Conservation (phyloP, 2,888 invertebrate genomes). For the Rotaria sp. region DNA sequence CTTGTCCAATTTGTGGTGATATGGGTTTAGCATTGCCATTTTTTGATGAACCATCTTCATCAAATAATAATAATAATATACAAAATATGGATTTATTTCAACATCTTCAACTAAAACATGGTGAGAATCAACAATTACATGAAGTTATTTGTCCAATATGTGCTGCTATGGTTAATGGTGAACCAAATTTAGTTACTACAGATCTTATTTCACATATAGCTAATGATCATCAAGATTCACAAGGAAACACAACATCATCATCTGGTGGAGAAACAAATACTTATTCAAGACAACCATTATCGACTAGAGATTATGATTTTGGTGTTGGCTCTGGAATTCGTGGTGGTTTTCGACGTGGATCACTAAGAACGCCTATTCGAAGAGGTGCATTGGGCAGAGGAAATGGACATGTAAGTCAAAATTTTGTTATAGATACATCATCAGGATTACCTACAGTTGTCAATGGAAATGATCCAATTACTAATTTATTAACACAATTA, state of each 20-base stretch:
- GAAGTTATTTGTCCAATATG: conserved; percentile 80
- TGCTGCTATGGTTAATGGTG: conserved; percentile 80
- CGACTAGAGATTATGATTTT: conserved; percentile 1
- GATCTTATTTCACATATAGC: conserved; percentile 93
- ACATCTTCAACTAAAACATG: conserved; percentile 70
- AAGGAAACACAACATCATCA: background rate
- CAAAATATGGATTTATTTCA: conserved; percentile 61
- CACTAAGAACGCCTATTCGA: background rate
- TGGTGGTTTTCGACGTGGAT: conserved; percentile 9
- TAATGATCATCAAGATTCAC: conserved; percentile 66
- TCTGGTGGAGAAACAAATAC: background rate
- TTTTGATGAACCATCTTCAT: conserved; percentile 72
- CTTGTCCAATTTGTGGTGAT: conserved; percentile 91
- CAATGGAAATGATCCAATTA: conserved; percentile 39
- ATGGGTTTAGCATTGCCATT: conserved; percentile 65
- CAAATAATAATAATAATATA: background rate
- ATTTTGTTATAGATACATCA: background rate
- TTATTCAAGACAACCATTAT: background rate
- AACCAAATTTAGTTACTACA: conserved; percentile 92
- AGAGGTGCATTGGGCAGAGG: background rate
- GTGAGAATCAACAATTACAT: conserved; percentile 62
- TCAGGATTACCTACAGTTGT: background rate
- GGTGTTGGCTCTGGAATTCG: background rate
- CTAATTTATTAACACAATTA: conserved; percentile 81
- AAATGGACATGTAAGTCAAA: background rate